phyloP scores from a whole-genome alignment of 2,113 vertebrate species.

The Vulpes vulpes region DNA sequence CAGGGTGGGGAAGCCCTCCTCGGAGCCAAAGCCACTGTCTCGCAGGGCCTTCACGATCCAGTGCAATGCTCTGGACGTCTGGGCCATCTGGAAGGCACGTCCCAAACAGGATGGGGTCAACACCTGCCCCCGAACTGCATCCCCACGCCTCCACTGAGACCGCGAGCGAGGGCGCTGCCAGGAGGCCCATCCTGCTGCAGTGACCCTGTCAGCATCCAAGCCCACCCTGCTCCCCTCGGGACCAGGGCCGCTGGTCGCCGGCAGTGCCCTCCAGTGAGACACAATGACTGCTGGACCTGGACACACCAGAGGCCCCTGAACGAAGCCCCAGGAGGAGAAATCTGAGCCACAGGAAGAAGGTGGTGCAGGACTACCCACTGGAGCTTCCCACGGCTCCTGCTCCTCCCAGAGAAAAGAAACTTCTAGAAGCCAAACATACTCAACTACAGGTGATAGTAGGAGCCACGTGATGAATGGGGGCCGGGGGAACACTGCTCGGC shows the following conservation, averaged over 20 bases:
- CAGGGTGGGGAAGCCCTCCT: conserved; percentile 79
- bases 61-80: conserved; percentile 89
- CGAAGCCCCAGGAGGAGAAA: not conserved
- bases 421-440: not conserved
- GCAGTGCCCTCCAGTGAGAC: not conserved
- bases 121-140: rapidly evolving
- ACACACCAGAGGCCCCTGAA: not conserved
- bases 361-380: rapidly evolving
- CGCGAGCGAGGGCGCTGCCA: rapidly evolving
- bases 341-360: no score
- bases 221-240: rapidly evolving
- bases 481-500: not conserved
- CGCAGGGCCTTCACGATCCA: conserved; percentile 92
- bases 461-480: rapidly evolving
- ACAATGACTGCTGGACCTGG: not conserved
- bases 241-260: rapidly evolving
- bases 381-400: not conserved
- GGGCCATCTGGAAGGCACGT: conserved; percentile 85
- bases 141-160: rapidly evolving
- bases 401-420: not conserved
- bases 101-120: not conserved
- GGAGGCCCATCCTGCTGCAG: not conserved
- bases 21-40: conserved; percentile 84
- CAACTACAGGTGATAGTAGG: rapidly evolving
- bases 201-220: not conserved